Evolutionary conservation across 2,888 invertebrate species (phyloP), one percentile per base, ranked within the genome.

Genomic region (Callyntrura guangdongensis): DNA sequence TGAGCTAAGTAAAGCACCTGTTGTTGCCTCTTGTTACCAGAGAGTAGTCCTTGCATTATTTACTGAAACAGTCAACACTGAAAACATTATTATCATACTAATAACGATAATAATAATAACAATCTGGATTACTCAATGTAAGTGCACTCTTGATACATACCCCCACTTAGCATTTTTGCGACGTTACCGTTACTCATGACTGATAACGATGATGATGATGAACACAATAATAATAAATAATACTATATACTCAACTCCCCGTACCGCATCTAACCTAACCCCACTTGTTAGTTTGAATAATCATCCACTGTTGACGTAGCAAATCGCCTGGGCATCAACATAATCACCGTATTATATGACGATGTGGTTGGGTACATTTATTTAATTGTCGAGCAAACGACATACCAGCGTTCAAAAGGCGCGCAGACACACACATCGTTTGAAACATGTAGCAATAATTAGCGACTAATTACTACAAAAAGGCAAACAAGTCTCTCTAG

Each of bases 381-480:
- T 20, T 74, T 11, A 74, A 74, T 47, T 74, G 72, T 74, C 17
- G 72, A 74, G 72, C 72, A 64, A 22, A 9, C 64, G 22, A 74
- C 49, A 49, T 14, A 47, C 36, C 36, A 36, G 6, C 36, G 14
- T 22, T 61, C 72, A 72, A 11, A 72, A 17, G 72, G 22, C n/a
- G n/a, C n/a, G 22, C 6, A 12, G 8, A 17, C 17, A 69, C 17
- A 36, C 56, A 27, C 22, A 36, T 22, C 25, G 22, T 25, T 22
- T 3, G 17, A 61, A 17, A 36, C 36, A 36, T 36, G 47, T 22
- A 20, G 56, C 36, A 72, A 79, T 86, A 86, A 86, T 91, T 91
- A 91, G 90, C 86, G 36, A 64, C 86, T 91, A 91, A 91, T 91
- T 86, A 82, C 59, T 47, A 64, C 25, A 64, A 53, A 79, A 79